phyloP scores from a whole-genome alignment of 2,113 vertebrate genomes.

The Atherinomorus stipes region DNA sequence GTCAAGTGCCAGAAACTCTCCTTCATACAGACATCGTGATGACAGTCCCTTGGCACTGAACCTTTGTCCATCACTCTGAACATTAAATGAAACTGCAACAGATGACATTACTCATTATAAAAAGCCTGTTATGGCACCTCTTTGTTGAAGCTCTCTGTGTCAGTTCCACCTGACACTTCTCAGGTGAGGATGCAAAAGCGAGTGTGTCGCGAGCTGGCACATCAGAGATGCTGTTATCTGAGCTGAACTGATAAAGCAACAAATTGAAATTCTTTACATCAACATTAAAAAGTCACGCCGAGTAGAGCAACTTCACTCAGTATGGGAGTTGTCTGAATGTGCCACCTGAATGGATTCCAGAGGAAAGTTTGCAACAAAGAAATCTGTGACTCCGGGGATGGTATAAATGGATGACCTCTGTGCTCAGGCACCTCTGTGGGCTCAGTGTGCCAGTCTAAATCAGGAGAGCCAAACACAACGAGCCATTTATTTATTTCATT shows the following conservation, averaged over 20 bases:
- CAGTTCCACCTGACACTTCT: conserved; percentile 35
- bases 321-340: background rate
- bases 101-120: conserved; percentile 67
- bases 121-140: conserved; percentile 41
- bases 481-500: conserved; percentile 14
- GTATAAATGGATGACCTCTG: conserved; percentile 45
- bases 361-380: conserved; percentile 20
- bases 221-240: conserved; percentile 8
- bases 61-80: conserved; percentile 72
- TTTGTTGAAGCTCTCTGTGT: conserved; percentile 26
- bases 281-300: background rate
- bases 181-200: conserved; percentile 36
- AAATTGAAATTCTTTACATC: background rate
- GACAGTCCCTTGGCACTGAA: conserved; percentile 56
- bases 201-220: conserved; percentile 21
- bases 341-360: background rate
- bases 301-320: background rate
- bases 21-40: conserved; percentile 68
- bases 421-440: conserved; percentile 22
- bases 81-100: conserved; percentile 66
- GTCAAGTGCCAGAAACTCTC: conserved; percentile 66
- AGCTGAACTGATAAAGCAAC: conserved; percentile 30
- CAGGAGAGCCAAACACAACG: conserved; percentile 40
- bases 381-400: conserved; percentile 35
- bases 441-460: conserved; percentile 47